Evolutionary conservation across 2,888 invertebrate genomes (phyloP), one percentile per base, ranked within the genome.

Genomic region (Ceriagrion tenellum): DNA sequence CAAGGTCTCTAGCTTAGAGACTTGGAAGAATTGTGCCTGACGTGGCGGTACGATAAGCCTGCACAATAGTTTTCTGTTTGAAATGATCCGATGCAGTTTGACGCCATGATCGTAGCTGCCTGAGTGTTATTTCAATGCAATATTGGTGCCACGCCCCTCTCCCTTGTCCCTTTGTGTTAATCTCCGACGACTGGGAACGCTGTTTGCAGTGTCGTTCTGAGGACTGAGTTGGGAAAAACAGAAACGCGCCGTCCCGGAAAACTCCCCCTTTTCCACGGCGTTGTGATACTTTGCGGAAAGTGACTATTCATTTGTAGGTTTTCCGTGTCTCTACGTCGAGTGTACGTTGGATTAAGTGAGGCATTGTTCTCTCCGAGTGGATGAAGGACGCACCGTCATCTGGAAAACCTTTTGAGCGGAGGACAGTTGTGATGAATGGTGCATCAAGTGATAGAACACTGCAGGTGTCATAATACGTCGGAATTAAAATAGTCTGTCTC

Each of bases 331-430:
- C 35, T 35, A 35, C 18, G 12, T 81, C 30, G 6, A 81, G 35
- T 35, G 12, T 35, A 13, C 35, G 35, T 81, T 35, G 81, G 13
- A 18, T 81, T 81, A 81, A 81, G n/a, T 81, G 81, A 81, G 81
- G 16, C 81, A 81, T 81, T 81, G 81, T 81, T 81, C 81, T 81
- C 35, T 35, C 30, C 12, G 35, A 12, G 35, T 30, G 30, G 81
- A 35, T 81, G 81, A 81, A 81, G 81, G 81, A 35, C 35, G 81
- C 81, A 35, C 6, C 81, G 81, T 81, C 81, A 81, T 81, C 81
- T 16, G 35, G 81, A 30, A 81, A 81, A 81, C 3, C 35, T 8
- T 81, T 30, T 81, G 12, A 10, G 23, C 26, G 18, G 69, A 35
- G 35, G 81, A 35, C 18, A 26, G 16, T 81, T 23, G 0, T 81